A percentile compares a stretch with the other conserved stretches of the same genome.
These are phyloP conservation scores for Tetragonisca angustula DNA, from an alignment of 2,888 invertebrate genomes.

Conservation along the genomic window DNA sequence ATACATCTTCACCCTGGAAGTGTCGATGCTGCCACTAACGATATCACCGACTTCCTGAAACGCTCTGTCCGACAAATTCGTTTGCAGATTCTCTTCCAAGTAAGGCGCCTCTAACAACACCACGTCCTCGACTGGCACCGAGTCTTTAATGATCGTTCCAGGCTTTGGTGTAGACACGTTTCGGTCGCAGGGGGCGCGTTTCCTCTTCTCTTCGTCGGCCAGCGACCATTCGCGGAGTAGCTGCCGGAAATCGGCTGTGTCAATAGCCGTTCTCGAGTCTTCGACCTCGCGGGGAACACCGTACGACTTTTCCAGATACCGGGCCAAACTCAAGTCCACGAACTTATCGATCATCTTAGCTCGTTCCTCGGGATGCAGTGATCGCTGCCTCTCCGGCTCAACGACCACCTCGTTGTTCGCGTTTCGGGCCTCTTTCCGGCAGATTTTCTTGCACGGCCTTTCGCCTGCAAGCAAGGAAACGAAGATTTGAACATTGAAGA, in stretches of 20 bases:
- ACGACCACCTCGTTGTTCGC: neutral
- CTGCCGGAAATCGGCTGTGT: slow-evolving; percentile 64
- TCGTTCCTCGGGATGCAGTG: slow-evolving; percentile 38
- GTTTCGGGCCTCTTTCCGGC: slow-evolving; percentile 64
- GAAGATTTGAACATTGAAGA: neutral
- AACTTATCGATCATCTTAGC: slow-evolving; percentile 68
- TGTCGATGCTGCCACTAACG: slow-evolving; percentile 71
- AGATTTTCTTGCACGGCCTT: slow-evolving; percentile 72
- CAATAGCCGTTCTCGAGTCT: slow-evolving; percentile 21
- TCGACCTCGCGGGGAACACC: slow-evolving; percentile 40
- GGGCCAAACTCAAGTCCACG: slow-evolving; percentile 69
- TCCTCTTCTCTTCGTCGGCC: slow-evolving; percentile 48
- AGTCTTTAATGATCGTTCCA: slow-evolving; percentile 75
- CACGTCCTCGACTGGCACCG: slow-evolving; percentile 56
- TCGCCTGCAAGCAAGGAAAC: slow-evolving; percentile 43
- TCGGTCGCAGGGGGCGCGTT: slow-evolving; percentile 37
- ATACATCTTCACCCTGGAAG: slow-evolving; percentile 67
- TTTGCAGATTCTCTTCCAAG: slow-evolving; percentile 62
- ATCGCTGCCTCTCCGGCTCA: neutral
- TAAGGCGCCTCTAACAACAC: slow-evolving; percentile 72
- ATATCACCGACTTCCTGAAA: slow-evolving; percentile 75
- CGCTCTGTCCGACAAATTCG: slow-evolving; percentile 76
- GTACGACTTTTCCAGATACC: slow-evolving; percentile 61
- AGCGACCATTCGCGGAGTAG: slow-evolving; percentile 70
- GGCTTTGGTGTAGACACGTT: slow-evolving; percentile 70